A percentile compares a stretch with the other conserved stretches of the same genome.
phyloP scores from a whole-genome alignment of 2,888 invertebrate species.

The Slavum lentiscoides region DNA sequence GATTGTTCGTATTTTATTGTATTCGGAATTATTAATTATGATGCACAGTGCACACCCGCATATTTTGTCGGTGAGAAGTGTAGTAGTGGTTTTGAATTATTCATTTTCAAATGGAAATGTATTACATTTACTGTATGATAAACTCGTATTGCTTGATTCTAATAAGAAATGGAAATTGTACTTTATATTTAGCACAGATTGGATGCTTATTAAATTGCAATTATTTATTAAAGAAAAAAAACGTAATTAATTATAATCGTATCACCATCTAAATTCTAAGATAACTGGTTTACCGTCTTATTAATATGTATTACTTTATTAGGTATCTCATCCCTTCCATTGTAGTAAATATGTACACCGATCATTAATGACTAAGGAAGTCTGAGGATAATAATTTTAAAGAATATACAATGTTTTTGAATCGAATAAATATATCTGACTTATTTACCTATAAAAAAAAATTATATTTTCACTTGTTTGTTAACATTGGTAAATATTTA shows the following conservation, averaged over 20 bases:
- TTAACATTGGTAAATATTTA: too few relatives aligned
- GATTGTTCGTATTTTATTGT: slow-evolving; percentile 13
- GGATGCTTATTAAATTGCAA: slow-evolving; percentile 5
- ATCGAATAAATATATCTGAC: too few relatives aligned
- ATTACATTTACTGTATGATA: slow-evolving; percentile 14
- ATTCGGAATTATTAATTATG: slow-evolving; percentile 25
- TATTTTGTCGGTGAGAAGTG: not conserved
- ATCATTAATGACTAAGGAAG: too few relatives aligned
- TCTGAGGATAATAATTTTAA: too few relatives aligned
- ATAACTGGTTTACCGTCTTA: not conserved
- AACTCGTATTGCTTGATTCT: not conserved
- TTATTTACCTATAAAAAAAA: too few relatives aligned
- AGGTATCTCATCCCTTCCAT: too few relatives aligned
- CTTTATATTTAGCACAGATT: not conserved
- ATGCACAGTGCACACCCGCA: slow-evolving; percentile 11
- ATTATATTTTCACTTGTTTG: too few relatives aligned
- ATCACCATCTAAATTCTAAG: not conserved
- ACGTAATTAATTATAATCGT: not conserved
- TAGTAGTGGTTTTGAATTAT: slow-evolving; percentile 39
- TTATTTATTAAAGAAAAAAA: not conserved
- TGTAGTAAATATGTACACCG: too few relatives aligned
- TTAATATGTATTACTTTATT: not conserved
- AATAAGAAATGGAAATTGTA: slow-evolving; percentile 1
- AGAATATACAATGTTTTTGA: too few relatives aligned
- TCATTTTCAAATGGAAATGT: slow-evolving; percentile 42